Base-by-base conservation (phyloP, 2,113 vertebrate species). In the Aphyosemion australe region DNA sequence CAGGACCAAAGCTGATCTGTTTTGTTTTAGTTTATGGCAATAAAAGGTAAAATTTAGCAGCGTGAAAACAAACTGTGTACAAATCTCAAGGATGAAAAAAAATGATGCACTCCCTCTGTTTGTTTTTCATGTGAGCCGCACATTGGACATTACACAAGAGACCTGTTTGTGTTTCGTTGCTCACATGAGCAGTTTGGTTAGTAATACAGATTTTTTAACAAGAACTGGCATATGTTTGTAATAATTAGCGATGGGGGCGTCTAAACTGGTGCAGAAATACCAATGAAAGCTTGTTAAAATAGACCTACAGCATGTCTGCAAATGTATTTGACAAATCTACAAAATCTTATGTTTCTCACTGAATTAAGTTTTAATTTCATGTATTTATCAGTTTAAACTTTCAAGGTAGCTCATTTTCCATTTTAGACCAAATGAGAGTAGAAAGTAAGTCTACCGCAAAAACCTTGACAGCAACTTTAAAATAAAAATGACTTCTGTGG, bases 91-190 rank as follows among this genome's bases (percentile, higher is more conserved):
- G 32, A 41, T 10, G 11, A 41, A 41, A 12, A 13, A 42, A 13
- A 26, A 26, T 5, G 26, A 26, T 26, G 1, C 12, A 9, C 41
- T 42, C 12, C 12, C 8, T 2, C 12, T 64, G n/a, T 13, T 48
- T 61, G 26, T 42, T 8, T 26, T 43, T 19, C 54, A 31, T 52
- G 34, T 37, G 47, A 63, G 19, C 16, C 50, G 5, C 5, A 12
- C 18, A 59, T 51, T 46, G 57, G 31, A 52, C 61, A 64, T 63
- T 52, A 72, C 69, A 52, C 61, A 34, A 46, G 61, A 72, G 61
- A 59, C 48, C 26, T 1, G 49, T 59, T 58, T 65, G 41, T 41
- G 54, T 64, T 54, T 39, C 47, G 39, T 59, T 20, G 15, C 31
- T 60, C 13, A 46, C 32, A 20, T 60, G 55, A 54, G 32, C 48